Percentiles rank a stretch among this genome's conserved stretches.
Evolutionary conservation across 2,888 invertebrate species (phyloP).

Genomic region (Apamea sordens): DNA sequence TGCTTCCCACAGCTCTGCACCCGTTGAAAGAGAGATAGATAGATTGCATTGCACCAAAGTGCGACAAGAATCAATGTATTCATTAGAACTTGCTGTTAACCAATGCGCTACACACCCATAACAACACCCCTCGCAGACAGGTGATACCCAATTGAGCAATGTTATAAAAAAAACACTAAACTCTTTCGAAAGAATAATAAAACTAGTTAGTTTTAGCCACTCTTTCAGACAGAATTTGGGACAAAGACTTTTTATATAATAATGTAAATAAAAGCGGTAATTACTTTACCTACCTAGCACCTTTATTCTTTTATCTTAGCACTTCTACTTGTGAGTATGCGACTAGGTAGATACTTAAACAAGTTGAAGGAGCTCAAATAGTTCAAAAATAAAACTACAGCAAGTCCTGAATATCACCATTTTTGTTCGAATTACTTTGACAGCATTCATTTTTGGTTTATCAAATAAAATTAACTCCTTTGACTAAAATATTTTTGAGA

Average conservation of each 20-base stretch:
- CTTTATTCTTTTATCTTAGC: background rate
- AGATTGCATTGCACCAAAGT: background rate
- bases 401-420: background rate
- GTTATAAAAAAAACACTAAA: no score
- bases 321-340: background rate
- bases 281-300: background rate
- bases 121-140: no score
- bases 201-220: no score
- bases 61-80: no score
- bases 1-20: background rate
- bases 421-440: background rate
- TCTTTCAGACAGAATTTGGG: no score
- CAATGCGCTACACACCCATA: no score
- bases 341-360: no score
- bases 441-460: background rate
- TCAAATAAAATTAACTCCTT: background rate
- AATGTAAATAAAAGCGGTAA: background rate
- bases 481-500: background rate
- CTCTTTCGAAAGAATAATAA: no score
- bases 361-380: no score
- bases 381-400: no score
- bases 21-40: constrained; percentile 1
- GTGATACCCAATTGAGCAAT: no score
- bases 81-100: no score
- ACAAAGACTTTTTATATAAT: background rate